Percentiles rank a stretch among this genome's conserved stretches.
Evolutionary conservation across 64 coral and sea anemone genomes (phyloP).

Genomic region (Dendronephthya gigantea): DNA sequence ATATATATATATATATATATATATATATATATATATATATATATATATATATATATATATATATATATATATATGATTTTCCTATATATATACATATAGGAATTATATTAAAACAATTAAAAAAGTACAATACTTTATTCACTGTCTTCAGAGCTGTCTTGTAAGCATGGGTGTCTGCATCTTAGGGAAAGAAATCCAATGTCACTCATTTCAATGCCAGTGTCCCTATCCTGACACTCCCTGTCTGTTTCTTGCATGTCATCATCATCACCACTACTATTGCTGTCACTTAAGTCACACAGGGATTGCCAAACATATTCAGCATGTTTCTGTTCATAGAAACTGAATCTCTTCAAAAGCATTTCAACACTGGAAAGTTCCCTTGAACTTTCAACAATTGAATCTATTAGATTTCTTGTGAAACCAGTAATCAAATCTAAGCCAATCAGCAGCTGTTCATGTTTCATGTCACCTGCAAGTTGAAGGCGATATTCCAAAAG

Average conservation of each 20-base stretch:
- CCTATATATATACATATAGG: too few species aligned
- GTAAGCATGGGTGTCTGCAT: too few species aligned
- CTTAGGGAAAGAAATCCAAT: neutral
- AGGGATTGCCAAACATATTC: conserved; percentile 30
- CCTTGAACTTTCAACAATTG: neutral
- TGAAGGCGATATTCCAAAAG: conserved; percentile 21
- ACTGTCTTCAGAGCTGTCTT: too few species aligned
- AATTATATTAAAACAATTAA: too few species aligned
- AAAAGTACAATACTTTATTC: too few species aligned
- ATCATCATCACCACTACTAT: conserved; percentile 3
- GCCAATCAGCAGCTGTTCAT: neutral
- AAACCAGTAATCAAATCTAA: neutral
- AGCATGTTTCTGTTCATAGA: conserved; percentile 13
- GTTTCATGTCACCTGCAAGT: neutral
- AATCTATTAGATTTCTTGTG: neutral
- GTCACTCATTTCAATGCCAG: too few species aligned
- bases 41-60: too few species aligned
- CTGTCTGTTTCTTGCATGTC: neutral
- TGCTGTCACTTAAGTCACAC: conserved; percentile 16
- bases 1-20: too few species aligned
- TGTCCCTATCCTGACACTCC: neutral
- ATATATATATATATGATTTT: too few species aligned
- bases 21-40: too few species aligned
- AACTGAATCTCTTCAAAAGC: conserved; percentile 17
- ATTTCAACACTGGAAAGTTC: conserved; percentile 21